Percentiles rank a stretch among this genome's conserved stretches.
Evolutionary conservation across 2,113 vertebrate genomes (phyloP).

Genomic region (Notarius lentiginosus): DNA sequence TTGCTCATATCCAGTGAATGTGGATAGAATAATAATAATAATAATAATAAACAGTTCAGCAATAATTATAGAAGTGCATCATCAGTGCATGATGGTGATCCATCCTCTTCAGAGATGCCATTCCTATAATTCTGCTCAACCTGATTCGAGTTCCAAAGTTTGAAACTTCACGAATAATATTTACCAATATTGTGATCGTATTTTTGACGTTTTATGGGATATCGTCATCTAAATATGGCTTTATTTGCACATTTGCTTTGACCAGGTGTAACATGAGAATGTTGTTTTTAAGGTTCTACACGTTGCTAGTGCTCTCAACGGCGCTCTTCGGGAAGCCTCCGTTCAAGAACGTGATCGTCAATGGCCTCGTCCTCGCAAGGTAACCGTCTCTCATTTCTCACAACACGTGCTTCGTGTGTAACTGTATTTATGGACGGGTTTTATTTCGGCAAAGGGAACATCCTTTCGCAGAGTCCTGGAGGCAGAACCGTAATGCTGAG

Average conservation of each 20-base stretch:
- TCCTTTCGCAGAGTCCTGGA: neutral
- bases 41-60: neutral
- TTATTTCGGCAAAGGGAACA: neutral
- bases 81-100: neutral
- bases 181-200: neutral
- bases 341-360: slow-evolving; percentile 97
- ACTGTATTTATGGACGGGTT: neutral
- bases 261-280: neutral
- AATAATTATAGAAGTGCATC: neutral
- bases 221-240: neutral
- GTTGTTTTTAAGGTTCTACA: slow-evolving; percentile 87
- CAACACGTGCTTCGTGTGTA: neutral
- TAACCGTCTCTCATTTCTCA: slow-evolving; percentile 39
- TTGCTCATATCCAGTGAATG: no score
- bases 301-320: slow-evolving; percentile 89
- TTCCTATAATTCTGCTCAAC: neutral
- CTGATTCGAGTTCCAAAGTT: neutral
- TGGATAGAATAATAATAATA: neutral
- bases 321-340: slow-evolving; percentile 94
- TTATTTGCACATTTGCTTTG: neutral
- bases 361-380: slow-evolving; percentile 95
- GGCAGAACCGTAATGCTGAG: slow-evolving; percentile 41
- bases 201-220: neutral
- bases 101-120: neutral
- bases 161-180: neutral